A percentile compares a stretch with the other conserved stretches of the same genome.
These are phyloP conservation scores for Chinchilla lanigera DNA, from an alignment of 2,113 vertebrate genomes.

Conservation along the genomic window DNA sequence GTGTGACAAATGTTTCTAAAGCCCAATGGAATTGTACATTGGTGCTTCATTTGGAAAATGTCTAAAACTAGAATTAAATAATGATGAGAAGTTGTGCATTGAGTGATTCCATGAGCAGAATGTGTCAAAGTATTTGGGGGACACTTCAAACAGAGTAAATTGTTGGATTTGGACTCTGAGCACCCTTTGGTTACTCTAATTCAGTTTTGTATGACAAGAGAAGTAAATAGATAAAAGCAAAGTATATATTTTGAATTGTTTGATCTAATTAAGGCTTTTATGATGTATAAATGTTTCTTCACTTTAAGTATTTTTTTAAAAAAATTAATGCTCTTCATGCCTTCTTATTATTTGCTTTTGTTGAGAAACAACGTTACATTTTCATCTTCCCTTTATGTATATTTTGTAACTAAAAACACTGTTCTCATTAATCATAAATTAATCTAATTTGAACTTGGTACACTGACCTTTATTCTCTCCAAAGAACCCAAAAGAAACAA, in stretches of 20 bases:
- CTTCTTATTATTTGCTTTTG: conserved; percentile 41
- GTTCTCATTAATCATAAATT: conserved; percentile 36
- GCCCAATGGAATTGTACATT: background rate
- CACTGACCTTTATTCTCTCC: background rate
- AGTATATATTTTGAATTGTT: background rate
- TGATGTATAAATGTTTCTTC: background rate
- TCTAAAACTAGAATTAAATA: conserved; percentile 15
- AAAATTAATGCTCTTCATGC: background rate
- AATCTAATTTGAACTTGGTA: conserved; percentile 37
- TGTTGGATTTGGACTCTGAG: background rate
- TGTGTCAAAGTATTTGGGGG: background rate
- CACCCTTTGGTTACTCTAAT: background rate
- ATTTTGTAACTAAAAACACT: conserved; percentile 57
- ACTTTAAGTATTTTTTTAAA: background rate
- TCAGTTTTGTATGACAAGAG: background rate
- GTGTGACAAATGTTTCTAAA: conserved; percentile 14
- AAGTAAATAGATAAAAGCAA: background rate
- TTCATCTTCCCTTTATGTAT: conserved; percentile 47
- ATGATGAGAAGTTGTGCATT: background rate
- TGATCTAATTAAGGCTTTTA: background rate
- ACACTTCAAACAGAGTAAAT: background rate
- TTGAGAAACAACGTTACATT: conserved; percentile 34
- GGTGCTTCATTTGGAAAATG: background rate
- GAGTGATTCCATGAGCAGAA: background rate
- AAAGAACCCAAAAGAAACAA: background rate